Conservation (phyloP, 2,113 vertebrate species). For the Rhinogobius similis region DNA sequence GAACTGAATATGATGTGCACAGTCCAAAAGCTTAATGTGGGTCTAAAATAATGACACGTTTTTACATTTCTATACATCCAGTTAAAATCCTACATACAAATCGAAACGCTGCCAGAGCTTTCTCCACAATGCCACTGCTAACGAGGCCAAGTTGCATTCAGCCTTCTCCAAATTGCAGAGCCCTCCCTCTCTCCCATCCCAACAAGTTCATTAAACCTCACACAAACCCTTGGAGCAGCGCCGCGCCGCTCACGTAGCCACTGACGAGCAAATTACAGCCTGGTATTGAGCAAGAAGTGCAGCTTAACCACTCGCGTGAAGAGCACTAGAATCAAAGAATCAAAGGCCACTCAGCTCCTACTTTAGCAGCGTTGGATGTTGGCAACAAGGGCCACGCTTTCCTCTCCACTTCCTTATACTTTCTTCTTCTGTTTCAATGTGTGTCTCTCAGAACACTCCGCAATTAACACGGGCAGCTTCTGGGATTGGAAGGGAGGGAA, state of each 20-base stretch:
- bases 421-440: constrained; percentile 7
- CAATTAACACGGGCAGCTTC: constrained; percentile 67
- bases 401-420: constrained; percentile 35
- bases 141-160: constrained; percentile 45
- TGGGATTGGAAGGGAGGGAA: constrained; percentile 54
- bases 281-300: constrained; percentile 62
- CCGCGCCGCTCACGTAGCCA: constrained; percentile 33
- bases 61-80: not conserved
- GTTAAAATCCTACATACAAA: not conserved
- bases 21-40: not conserved
- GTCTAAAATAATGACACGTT: not conserved
- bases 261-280: constrained; percentile 66
- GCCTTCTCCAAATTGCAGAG: constrained; percentile 41
- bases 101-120: not conserved
- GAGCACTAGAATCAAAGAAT: constrained; percentile 69
- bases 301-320: constrained; percentile 69
- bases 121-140: not conserved
- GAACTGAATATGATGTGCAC: not conserved
- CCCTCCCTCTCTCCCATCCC: constrained; percentile 18
- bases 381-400: constrained; percentile 36
- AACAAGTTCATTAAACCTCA: constrained; percentile 56
- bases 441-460: constrained; percentile 34
- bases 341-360: constrained; percentile 31
- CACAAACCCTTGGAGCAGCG: constrained; percentile 51
- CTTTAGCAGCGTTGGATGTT: constrained; percentile 17